phyloP scores from a whole-genome alignment of 1,140 invertebrate genomes.

The Harpegnathos saltator region DNA sequence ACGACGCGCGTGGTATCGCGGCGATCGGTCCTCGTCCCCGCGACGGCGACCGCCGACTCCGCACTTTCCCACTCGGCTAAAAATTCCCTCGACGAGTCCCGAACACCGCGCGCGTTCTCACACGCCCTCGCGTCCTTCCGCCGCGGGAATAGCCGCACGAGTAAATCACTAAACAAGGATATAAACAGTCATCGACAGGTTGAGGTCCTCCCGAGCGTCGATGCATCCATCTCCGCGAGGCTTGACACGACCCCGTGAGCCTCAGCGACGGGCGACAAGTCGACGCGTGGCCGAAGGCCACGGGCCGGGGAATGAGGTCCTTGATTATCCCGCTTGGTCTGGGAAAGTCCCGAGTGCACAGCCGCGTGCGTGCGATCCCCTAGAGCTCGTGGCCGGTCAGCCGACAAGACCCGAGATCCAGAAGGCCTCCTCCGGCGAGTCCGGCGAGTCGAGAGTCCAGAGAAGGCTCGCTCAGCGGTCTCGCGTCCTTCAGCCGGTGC shows the following conservation, averaged over 20 bases:
- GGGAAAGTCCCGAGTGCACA: no score
- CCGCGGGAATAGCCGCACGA: background rate
- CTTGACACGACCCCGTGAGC: background rate
- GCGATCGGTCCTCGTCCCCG: background rate
- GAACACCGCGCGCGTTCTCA: no score
- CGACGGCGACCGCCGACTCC: background rate
- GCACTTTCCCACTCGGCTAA: conserved; percentile 28
- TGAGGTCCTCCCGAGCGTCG: background rate
- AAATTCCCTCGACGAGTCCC: conserved; percentile 10
- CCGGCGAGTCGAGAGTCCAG: no score
- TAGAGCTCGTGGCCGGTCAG: no score
- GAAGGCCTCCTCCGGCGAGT: background rate
- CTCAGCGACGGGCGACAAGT: no score
- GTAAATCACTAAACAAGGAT: background rate
- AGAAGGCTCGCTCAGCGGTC: background rate
- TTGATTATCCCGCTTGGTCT: background rate
- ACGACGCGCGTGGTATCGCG: background rate
- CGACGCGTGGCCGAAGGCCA: no score
- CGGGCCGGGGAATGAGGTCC: no score
- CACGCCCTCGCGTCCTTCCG: conserved; percentile 5
- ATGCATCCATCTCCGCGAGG: background rate
- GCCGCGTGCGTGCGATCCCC: no score
- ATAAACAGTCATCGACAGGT: background rate
- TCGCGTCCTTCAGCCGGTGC: background rate
- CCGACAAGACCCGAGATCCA: background rate